Conservation (phyloP, 2,888 invertebrate genomes). For the Lydus trimaculatus region DNA sequence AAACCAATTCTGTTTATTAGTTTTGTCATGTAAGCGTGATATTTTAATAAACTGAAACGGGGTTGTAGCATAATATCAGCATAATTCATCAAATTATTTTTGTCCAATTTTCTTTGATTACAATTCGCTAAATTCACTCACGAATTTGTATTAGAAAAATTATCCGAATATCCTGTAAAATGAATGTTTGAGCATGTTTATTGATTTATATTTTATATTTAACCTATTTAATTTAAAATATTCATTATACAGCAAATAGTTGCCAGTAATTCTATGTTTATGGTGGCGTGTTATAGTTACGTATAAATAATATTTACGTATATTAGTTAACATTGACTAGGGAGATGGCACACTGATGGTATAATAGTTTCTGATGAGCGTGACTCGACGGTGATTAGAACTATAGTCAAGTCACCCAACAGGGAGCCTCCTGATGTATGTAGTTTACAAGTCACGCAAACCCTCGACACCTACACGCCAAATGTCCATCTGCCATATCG, state of each 20-base stretch:
- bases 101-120: no score
- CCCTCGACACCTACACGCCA: constrained; percentile 31
- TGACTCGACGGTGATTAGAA: constrained; percentile 38
- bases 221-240: neutral
- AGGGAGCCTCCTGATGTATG: constrained; percentile 23
- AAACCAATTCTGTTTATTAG: no score
- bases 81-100: no score
- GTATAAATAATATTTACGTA: constrained; percentile 11
- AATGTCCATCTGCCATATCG: constrained; percentile 25
- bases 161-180: no score
- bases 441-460: constrained; percentile 21
- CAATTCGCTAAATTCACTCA: no score
- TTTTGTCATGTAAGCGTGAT: no score
- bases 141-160: no score
- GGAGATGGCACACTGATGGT: constrained; percentile 33
- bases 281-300: constrained; percentile 13
- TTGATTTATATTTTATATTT: neutral
- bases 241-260: neutral
- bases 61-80: no score
- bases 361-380: constrained; percentile 36
- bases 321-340: constrained; percentile 38
- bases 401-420: constrained; percentile 33
- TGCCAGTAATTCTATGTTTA: neutral
- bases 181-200: neutral
- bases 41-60: no score